Evolutionary conservation across 2,888 invertebrate genomes (phyloP), one percentile per base, ranked within the genome.

Genomic region (Trypoxylon attenuatum): DNA sequence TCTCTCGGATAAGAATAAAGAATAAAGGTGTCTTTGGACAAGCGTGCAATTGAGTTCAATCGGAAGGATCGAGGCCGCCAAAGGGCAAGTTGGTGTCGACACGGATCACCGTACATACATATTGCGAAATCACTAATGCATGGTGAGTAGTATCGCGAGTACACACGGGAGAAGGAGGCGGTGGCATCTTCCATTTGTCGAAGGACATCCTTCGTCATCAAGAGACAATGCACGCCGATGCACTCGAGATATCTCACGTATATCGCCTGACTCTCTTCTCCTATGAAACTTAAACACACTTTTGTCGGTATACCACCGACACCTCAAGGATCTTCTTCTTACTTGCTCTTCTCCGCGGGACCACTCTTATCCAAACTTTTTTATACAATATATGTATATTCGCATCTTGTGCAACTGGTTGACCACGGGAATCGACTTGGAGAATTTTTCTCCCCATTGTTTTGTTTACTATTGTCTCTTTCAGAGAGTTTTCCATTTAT

Each of bases 201-300:
- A 73, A 62, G 74, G 71, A 77, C 77, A 57, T 57, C 57, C 49
- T 41, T 55, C 54, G 67, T 71, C 66, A 64, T 58, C 45, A 60
- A 13, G 15, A 63, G 66, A 76, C 77, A 73, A 77, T 73, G 73
- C 64, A n/a, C n/a, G 41, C 38, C 60, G 65, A 53, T 51, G 38
- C 25, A 38, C 25, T 47, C 33, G 38, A 52, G 60, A 45, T 57
- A 58, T 51, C 49, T 53, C 69, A 13, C 57, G 63, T 56, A 49
- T 41, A 16, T 38, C 46, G 49, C 67, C 64, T 21, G 45, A 51
- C 57, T 52, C 57, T 68, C 21, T 21, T 21, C 61, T 67, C 67
- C 16, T 15, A 33, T 49, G 42, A 13, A 42, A n/a, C 49, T 13
- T 33, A 13, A 10, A 33, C 8, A 10, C 33, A 27, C 33, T 33